Evolutionary conservation across 1,140 invertebrate species (phyloP).

Genomic region (Bombus fervidus): DNA sequence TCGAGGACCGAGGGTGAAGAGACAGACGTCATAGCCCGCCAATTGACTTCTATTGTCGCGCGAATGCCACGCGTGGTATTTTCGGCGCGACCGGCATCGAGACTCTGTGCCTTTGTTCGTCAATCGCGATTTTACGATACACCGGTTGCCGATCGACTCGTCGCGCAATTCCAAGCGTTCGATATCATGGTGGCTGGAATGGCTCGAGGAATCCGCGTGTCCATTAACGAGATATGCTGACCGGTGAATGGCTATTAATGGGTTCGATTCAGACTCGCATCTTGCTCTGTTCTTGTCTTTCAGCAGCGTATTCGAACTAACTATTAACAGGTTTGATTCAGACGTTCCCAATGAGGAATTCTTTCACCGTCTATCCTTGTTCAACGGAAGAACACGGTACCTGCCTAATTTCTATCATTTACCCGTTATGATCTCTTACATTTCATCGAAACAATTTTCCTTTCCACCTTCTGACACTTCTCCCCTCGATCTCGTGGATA

Average conservation of each 20-base stretch:
- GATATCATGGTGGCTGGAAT: background rate
- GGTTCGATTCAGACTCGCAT: background rate
- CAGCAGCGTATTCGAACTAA: background rate
- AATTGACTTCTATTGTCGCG: conserved; percentile 67
- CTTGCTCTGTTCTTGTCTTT: background rate
- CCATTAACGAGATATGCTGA: background rate
- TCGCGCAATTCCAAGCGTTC: background rate
- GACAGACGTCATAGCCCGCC: conserved; percentile 43
- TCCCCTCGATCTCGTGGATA: too few species aligned
- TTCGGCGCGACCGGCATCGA: conserved; percentile 35
- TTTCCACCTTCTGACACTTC: too few species aligned
- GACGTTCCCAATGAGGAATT: background rate
- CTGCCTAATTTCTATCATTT: too few species aligned
- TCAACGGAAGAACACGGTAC: too few species aligned
- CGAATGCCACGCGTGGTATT: conserved; percentile 44
- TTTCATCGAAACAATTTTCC: too few species aligned
- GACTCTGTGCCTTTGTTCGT: conserved; percentile 6
- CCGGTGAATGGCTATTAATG: conserved; percentile 17
- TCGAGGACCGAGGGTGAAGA: background rate
- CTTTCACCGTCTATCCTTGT: background rate
- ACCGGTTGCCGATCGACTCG: background rate
- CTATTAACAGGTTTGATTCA: background rate
- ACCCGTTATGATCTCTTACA: too few species aligned
- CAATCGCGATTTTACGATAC: conserved; percentile 12
- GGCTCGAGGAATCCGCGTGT: background rate